Evolutionary conservation across 2,797 vertebrate genomes (phyloP).

Genomic region (Pseudomugil gertrudae): DNA sequence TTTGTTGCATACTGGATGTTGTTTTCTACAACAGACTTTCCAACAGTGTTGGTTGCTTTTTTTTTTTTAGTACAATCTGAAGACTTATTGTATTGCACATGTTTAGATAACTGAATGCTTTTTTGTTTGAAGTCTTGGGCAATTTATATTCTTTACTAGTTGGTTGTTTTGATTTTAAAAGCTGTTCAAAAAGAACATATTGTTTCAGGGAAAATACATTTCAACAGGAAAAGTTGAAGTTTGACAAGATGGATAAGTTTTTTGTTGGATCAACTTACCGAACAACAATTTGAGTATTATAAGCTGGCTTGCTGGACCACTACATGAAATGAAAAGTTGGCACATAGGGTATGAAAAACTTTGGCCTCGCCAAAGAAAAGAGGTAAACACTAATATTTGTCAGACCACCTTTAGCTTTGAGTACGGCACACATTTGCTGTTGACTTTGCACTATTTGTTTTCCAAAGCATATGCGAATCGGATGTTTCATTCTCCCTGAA

Average conservation of each 20-base stretch:
- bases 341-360: background rate
- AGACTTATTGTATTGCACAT: background rate
- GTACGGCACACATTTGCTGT: background rate
- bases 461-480: background rate
- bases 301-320: background rate
- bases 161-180: background rate
- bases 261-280: background rate
- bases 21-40: background rate
- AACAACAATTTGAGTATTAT: background rate
- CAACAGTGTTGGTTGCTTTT: background rate
- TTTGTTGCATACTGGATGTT: slow-evolving; percentile 6
- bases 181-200: background rate
- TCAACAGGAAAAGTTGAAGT: background rate
- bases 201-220: background rate
- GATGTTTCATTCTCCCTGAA: background rate
- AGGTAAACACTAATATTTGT: background rate
- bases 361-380: background rate
- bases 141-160: background rate
- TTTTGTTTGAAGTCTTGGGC: background rate
- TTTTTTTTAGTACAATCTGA: background rate
- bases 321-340: background rate
- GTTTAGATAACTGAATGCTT: background rate
- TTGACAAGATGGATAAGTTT: background rate
- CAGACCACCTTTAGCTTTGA: background rate
- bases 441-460: background rate